Evolutionary conservation across 2,888 invertebrate species (phyloP), one percentile per base, ranked within the genome.

Genomic region (Drosophila dives): DNA sequence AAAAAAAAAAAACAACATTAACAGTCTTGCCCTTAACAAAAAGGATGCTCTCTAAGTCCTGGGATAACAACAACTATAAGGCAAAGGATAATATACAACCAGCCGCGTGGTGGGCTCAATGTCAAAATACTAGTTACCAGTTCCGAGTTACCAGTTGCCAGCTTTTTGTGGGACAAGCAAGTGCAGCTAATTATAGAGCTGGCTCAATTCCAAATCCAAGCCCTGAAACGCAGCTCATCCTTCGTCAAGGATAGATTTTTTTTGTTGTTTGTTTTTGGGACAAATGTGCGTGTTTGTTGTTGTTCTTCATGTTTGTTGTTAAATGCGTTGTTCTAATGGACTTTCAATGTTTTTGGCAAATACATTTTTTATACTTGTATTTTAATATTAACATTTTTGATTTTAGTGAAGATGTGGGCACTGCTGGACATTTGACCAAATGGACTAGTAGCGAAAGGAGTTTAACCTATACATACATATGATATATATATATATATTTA

Each of bases 121-220:
- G 72, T 66, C 72, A 67, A 78, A 78, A 79, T 72, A 29, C 38
- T 55, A 72, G 72, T 63, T 64, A 48, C 54, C 36, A 1, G 33
- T 63, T 32, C 50, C 49, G 40, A 53, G 72, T 26, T 64, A 36
- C 26, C 45, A 40, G 72, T 62, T 32, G 45, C 49, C 53, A 67
- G 70, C 36, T 58, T 74, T 64, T 50, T 71, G 40, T 62, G 56
- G 78, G 62, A 78, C 83, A 83, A 77, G 71, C 83, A 82, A 83
- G 74, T 80, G 85, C 76, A 89, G 75, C 79, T 90, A 89, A 88
- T 88, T 89, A 88, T 83, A 85, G 81, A 78, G 45, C 56, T 53
- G 73, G 53, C 67, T 51, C 66, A 60, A 55, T 34, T 34, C 58
- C 36, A 53, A 48, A 11, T 40, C 38, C 32, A 26, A 36, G 5